Evolutionary conservation across 2,113 vertebrate species (phyloP).

Genomic region (Todiramphus saurophagus): DNA sequence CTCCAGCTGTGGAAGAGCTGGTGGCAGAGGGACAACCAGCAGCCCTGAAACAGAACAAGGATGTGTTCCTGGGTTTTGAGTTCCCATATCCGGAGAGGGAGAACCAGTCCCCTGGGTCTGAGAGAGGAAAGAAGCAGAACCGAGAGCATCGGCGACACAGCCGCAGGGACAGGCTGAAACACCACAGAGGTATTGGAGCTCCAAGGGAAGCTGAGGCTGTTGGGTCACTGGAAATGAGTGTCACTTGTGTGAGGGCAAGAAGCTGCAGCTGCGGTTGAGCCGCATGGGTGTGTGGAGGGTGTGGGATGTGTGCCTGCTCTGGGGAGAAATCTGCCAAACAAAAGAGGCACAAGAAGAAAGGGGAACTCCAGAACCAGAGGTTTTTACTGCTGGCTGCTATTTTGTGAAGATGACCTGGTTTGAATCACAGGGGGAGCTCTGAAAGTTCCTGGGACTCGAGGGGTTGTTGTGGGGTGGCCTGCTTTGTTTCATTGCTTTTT

Average conservation of each 20-base stretch:
- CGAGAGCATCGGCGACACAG: slow-evolving; percentile 79
- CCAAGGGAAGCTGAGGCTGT: neutral
- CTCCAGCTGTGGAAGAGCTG: slow-evolving; percentile 73
- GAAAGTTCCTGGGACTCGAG: neutral
- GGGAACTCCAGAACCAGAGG: neutral
- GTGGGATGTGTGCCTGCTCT: neutral
- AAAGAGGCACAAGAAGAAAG: slow-evolving; percentile 53
- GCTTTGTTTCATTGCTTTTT: neutral
- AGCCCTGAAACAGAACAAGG: slow-evolving; percentile 70
- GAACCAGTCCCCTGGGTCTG: slow-evolving; percentile 75
- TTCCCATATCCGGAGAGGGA: slow-evolving; percentile 68
- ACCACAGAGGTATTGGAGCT: slow-evolving; percentile 70
- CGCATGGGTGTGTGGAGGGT: neutral
- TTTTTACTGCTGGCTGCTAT: neutral
- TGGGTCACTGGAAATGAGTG: neutral
- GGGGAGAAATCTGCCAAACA: slow-evolving; percentile 22
- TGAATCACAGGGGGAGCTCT: neutral
- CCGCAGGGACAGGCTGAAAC: slow-evolving; percentile 79
- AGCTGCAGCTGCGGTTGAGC: neutral
- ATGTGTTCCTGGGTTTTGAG: slow-evolving; percentile 66
- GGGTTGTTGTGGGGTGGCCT: neutral
- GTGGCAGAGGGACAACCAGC: slow-evolving; percentile 56
- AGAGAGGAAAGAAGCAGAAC: slow-evolving; percentile 80
- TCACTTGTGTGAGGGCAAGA: neutral
- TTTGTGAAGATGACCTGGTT: neutral